phyloP scores from a whole-genome alignment of 2,113 vertebrate genomes.

The Aix galericulata region DNA sequence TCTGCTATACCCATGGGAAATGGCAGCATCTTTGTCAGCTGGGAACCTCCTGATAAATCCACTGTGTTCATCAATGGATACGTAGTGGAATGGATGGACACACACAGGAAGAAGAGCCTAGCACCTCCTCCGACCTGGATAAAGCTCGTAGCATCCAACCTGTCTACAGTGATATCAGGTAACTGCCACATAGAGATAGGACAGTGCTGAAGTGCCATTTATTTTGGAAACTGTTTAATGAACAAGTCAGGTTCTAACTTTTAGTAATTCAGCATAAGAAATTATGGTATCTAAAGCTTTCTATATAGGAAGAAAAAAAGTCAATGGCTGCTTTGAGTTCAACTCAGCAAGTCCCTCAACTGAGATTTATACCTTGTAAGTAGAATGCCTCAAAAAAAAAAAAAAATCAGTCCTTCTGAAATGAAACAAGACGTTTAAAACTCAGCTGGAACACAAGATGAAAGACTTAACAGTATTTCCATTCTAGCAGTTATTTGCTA shows the following conservation, averaged over 20 bases:
- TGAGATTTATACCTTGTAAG: neutral
- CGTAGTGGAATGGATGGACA: slow-evolving; percentile 71
- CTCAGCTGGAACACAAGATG: neutral
- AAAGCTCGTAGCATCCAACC: neutral
- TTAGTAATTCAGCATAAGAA: neutral
- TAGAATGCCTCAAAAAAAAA: neutral
- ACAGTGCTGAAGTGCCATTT: accelerated
- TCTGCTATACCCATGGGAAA: neutral
- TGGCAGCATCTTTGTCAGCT: slow-evolving; percentile 58
- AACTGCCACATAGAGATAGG: accelerated
- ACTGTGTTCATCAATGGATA: neutral
- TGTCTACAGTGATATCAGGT: slow-evolving; percentile 67
- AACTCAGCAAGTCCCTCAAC: neutral
- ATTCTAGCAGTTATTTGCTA: neutral
- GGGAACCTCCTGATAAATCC: neutral
- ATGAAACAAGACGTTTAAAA: neutral
- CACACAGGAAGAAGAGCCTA: accelerated
- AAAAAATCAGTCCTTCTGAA: neutral
- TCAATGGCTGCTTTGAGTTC: neutral
- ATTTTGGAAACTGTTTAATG: accelerated
- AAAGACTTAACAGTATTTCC: neutral
- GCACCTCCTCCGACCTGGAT: slow-evolving; percentile 53
- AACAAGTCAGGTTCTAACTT: accelerated
- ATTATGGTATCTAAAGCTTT: neutral
- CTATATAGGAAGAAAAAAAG: neutral